Evolutionary conservation across 2,113 vertebrate genomes (phyloP).

Genomic region (Lanius collurio): DNA sequence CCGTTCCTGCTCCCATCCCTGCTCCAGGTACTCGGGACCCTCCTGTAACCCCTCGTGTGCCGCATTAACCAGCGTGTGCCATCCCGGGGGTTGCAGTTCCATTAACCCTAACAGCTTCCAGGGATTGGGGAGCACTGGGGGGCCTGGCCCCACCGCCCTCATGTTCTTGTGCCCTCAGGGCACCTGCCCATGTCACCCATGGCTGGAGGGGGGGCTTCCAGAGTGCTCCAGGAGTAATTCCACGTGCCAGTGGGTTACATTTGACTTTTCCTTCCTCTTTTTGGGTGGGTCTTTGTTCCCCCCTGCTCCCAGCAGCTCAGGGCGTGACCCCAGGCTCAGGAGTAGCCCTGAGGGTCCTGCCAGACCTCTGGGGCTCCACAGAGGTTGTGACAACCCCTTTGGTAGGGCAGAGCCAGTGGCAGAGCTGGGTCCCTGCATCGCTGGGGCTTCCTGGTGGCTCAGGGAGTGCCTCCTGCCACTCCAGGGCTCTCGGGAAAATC

Average conservation of each 20-base stretch:
- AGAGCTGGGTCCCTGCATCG: neutral
- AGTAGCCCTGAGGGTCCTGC: neutral
- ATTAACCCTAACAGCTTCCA: constrained; percentile 5
- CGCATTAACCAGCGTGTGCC: neutral
- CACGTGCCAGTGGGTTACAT: accelerated
- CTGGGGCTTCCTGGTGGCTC: neutral
- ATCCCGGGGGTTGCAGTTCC: neutral
- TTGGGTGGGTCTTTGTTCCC: accelerated
- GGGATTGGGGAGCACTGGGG: neutral
- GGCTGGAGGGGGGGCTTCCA: neutral
- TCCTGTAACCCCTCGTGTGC: constrained; percentile 10
- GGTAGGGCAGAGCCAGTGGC: too few relatives aligned
- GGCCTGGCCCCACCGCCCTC: neutral
- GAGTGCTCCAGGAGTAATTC: neutral
- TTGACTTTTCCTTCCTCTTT: neutral
- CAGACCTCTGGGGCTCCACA: neutral
- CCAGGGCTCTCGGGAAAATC: neutral
- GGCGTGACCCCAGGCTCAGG: accelerated
- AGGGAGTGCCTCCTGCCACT: neutral
- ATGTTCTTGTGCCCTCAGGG: neutral
- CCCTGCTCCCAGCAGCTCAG: accelerated
- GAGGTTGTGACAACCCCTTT: neutral
- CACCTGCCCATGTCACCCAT: neutral
- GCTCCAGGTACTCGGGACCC: constrained; percentile 31
- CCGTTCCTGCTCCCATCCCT: neutral